Base-by-base conservation (phyloP, 2,113 vertebrate genomes). In the Amphilophus citrinellus region DNA sequence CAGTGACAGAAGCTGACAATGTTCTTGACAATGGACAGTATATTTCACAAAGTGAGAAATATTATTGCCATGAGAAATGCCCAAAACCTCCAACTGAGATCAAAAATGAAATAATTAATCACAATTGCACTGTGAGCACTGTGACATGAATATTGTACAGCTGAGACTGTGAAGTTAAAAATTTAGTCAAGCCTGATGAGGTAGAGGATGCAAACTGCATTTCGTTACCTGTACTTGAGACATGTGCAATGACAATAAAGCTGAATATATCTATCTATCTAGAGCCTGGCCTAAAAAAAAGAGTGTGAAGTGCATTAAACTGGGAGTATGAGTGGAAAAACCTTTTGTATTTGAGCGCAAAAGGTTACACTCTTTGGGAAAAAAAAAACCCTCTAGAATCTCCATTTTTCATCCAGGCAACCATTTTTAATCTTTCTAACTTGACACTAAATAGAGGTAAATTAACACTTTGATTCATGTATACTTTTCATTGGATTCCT, bases 41-140 rank as follows among this genome's bases (percentile, higher is more conserved):
- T 8, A 11, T 13, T 73, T 73, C 17, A 53, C 44, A 73, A 73
- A 73, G 47, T 73, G 66, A 73, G 66, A 73, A 73, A 73, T 53
- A 73, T 50, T 73, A 53, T 27, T 53, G 42, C 5, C 5, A 2
- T 73, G 20, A 73, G 17, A 53, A 53, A 20, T 20, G 30, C 27
- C 9, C 66, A 27, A 8, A 53, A 73, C 24, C 66, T 73, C 66
- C 66, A 73, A 53, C 44, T 73, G 66, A 73, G 27, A 73, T 53
- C 66, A 53, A 73, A 73, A 73, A 73, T 50, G 66, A 73, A 73
- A 73, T 53, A 73, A 73, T 73, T 73, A 73, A 73, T 73, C 66
- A 50, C 13, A 17, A 15, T 50, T 50, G 5, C 11, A 50, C 42
- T 53, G 27, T 3, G 44, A 73, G 44, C 66, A 73, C 44, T 73